Conservation (phyloP, 2,797 vertebrate species). For the Odontamblyopus lacepedii region DNA sequence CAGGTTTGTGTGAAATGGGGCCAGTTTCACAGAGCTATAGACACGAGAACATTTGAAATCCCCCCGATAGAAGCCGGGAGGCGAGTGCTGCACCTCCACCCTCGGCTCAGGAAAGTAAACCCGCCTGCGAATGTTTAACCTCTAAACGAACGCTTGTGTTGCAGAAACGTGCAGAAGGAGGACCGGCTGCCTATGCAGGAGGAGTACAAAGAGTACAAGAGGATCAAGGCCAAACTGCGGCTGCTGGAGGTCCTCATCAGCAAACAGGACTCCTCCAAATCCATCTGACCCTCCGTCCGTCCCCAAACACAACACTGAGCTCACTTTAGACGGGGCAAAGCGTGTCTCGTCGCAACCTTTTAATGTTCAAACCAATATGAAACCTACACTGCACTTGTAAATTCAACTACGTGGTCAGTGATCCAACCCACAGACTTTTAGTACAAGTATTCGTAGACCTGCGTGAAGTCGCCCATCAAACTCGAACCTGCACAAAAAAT, state of each 20-base stretch:
- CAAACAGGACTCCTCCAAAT: slow-evolving; percentile 98
- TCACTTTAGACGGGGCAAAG: not conserved
- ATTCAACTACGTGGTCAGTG: not conserved
- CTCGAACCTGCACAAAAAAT: too few relatives aligned
- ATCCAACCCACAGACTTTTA: not conserved
- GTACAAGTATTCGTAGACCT: not conserved
- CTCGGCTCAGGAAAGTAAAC: too few relatives aligned
- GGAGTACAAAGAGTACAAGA: slow-evolving; percentile 96
- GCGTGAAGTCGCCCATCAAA: too few relatives aligned
- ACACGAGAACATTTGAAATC: too few relatives aligned
- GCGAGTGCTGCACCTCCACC: too few relatives aligned
- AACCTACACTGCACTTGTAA: not conserved
- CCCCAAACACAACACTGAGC: not conserved
- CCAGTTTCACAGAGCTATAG: too few relatives aligned
- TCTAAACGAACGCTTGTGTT: not conserved
- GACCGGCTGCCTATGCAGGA: slow-evolving; percentile 92
- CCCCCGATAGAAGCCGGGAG: too few relatives aligned
- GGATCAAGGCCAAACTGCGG: slow-evolving; percentile 95
- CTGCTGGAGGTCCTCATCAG: slow-evolving; percentile 97
- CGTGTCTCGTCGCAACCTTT: not conserved
- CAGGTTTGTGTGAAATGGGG: too few relatives aligned
- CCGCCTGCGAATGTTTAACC: not conserved
- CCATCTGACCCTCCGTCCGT: slow-evolving; percentile 78
- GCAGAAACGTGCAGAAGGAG: slow-evolving; percentile 94
- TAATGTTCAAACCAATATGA: not conserved